Evolutionary conservation across 2,113 vertebrate genomes (phyloP), one percentile per base, ranked within the genome.

Genomic region (Serinus canaria): DNA sequence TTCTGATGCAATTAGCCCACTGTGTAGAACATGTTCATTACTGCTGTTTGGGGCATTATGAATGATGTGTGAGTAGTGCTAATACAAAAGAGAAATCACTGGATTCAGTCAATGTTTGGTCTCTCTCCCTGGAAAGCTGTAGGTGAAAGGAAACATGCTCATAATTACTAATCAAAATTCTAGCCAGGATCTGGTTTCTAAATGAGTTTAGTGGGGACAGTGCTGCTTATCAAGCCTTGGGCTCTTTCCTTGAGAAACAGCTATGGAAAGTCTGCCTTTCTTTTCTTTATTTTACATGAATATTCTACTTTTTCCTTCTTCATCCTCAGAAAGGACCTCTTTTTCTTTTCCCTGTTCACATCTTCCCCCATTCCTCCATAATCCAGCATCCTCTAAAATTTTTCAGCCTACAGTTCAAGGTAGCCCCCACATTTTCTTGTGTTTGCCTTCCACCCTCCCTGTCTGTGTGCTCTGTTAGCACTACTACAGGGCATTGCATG

Each of bases 401-500:
- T 44, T 86, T 77, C 72, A 70, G 14, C 27, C 41, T 80, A 17
- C 21, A 35, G 25, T 33, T 81, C 18, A 30, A 66, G 46, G 46
- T 41, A 80, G 53, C 24, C 24, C 41, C 28, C 28, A 55, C n/a
- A 44, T 89, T 60, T 80, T 53, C 13, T 55, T 83, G 35, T 68
- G 33, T 60, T 76, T 44, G 12, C 24, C 24, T 27, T 77, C 41
- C 35, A 21, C 22, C 17, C 13, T 80, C 53, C 35, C 7, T 3
- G 35, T 67, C 50, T 63, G 17, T 3, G 5, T 76, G 59, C 24
- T 76, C 55, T 74, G 6, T n/a, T 0, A 0, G n/a, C 6, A 11
- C 35, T 64, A 19, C 50, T n/a, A 49, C 18, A 47, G 69, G 67
- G 60, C 0, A 0, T 3, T 0, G 0, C 8, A 1, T 47, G 33